Percentiles rank a stretch among this genome's conserved stretches.
Evolutionary conservation across 1,140 invertebrate species (phyloP).

Genomic region (Caenorhabditis remanei): DNA sequence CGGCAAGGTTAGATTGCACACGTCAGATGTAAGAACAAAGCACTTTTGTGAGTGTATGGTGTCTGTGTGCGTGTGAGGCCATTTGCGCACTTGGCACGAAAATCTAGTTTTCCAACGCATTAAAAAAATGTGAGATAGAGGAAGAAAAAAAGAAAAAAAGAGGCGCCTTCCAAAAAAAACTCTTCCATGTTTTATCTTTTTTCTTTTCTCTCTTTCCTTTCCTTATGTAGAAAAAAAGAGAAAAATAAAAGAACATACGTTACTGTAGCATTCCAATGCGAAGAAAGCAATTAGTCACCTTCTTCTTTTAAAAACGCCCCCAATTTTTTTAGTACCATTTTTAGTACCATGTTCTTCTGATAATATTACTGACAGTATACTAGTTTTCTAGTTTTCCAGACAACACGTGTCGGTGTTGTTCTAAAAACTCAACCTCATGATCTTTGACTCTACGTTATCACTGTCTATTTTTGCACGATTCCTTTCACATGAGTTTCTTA

Average conservation of each 20-base stretch:
- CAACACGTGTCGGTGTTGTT: no score
- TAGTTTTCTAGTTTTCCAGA: no score
- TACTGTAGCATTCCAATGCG: background rate
- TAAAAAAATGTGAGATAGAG: slow-evolving; percentile 36
- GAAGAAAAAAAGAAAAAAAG: background rate
- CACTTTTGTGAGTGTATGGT: slow-evolving; percentile 36
- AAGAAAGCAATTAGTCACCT: background rate
- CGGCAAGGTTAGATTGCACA: slow-evolving; percentile 55
- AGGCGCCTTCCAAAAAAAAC: background rate
- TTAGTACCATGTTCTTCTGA: background rate
- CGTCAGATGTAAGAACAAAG: slow-evolving; percentile 55
- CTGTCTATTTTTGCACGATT: background rate
- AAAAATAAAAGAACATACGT: background rate
- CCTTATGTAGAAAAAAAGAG: background rate
- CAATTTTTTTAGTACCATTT: background rate
- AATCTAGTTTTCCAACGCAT: slow-evolving; percentile 54
- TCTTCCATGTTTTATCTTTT: slow-evolving; percentile 30
- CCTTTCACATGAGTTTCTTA: background rate
- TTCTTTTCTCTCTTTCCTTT: background rate
- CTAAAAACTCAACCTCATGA: background rate
- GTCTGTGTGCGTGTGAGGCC: slow-evolving; percentile 15
- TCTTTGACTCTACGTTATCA: slow-evolving; percentile 6
- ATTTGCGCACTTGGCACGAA: slow-evolving; percentile 55
- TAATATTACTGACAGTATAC: no score
- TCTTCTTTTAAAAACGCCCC: no score